Conservation (phyloP, 2,113 vertebrate species). For the Stigmatopora argus region DNA sequence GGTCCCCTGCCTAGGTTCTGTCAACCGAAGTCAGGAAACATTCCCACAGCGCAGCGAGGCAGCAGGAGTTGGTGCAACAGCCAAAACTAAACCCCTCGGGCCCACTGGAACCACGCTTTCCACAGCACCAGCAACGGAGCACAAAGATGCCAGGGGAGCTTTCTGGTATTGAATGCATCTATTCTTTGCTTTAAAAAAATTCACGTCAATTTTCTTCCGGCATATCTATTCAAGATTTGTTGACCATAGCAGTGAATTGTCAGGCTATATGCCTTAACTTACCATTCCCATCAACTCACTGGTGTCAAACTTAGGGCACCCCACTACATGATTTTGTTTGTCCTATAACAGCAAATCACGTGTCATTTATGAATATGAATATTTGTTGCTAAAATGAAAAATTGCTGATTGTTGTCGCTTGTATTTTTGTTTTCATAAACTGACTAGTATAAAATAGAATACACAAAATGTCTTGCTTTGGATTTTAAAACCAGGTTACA, state of each 20-base stretch:
- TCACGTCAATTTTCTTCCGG: neutral
- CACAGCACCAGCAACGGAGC: conserved; percentile 39
- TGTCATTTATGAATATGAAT: too few relatives aligned
- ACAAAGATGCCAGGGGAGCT: conserved; percentile 48
- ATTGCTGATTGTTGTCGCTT: too few relatives aligned
- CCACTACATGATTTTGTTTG: too few relatives aligned
- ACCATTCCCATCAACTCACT: too few relatives aligned
- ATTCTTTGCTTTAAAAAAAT: neutral
- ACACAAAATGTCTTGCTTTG: too few relatives aligned
- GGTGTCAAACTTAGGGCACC: too few relatives aligned
- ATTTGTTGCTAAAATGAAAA: too few relatives aligned
- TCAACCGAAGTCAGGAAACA: conserved; percentile 46
- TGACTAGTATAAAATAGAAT: too few relatives aligned
- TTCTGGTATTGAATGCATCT: conserved; percentile 42
- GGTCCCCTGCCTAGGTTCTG: conserved; percentile 43
- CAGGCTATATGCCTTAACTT: neutral
- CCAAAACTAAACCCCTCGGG: conserved; percentile 75
- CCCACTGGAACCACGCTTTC: conserved; percentile 35
- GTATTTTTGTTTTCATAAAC: too few relatives aligned
- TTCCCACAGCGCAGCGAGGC: conserved; percentile 48
- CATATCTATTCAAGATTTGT: neutral
- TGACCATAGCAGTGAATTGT: neutral
- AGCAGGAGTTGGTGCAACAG: conserved; percentile 48
- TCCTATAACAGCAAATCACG: too few relatives aligned
- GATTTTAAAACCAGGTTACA: too few relatives aligned